Evolutionary conservation across 2,113 vertebrate genomes (phyloP).

Genomic region (Sus scrofa): T2T-Sscrofa CM000824.6:229326001-229326500

Average conservation of each 20-base stretch:
- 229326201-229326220: neutral
- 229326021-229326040: neutral
- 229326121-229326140: fast-evolving
- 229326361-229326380: neutral
- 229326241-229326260: too few relatives aligned
- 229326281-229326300: neutral
- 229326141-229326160: neutral
- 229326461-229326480: neutral
- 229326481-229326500: neutral
- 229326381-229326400: neutral
- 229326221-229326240: neutral
- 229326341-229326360: neutral
- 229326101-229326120: neutral
- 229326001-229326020: neutral
- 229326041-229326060: neutral
- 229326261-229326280: fast-evolving
- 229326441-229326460: neutral
- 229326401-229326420: neutral
- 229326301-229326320: neutral
- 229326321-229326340: neutral
- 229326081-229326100: neutral
- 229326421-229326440: neutral
- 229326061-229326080: neutral
- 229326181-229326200: neutral
- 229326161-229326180: neutral